phyloP scores from a whole-genome alignment of 2,797 vertebrate species.

The Carapus acus region DNA sequence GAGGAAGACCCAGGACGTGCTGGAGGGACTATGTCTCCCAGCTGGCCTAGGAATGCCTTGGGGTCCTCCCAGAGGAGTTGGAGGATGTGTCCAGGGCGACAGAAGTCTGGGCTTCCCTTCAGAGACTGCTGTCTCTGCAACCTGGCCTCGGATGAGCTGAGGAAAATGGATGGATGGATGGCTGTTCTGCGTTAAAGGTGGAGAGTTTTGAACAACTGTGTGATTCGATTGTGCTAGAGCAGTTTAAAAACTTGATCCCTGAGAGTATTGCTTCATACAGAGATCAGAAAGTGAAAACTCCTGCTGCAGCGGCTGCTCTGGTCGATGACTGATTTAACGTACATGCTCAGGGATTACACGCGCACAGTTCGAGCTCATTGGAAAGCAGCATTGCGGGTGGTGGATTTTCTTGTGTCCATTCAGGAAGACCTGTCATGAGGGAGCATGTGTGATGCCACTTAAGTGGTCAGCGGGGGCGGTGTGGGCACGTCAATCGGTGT shows the following conservation, averaged over 20 bases:
- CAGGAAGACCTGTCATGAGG: background rate
- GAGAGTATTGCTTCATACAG: background rate
- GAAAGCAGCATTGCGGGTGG: background rate
- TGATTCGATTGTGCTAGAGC: slow-evolving; percentile 2
- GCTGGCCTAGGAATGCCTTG: too few relatives aligned
- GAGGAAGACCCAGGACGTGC: too few relatives aligned
- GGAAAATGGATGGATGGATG: too few relatives aligned
- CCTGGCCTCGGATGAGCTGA: too few relatives aligned
- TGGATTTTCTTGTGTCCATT: background rate
- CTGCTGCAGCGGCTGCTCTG: background rate
- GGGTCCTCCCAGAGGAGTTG: too few relatives aligned
- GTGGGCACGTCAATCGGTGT: background rate
- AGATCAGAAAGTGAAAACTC: background rate
- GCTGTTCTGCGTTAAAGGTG: too few relatives aligned
- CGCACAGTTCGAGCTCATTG: background rate
- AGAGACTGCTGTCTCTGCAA: too few relatives aligned
- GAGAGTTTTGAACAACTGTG: background rate
- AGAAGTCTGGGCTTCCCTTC: too few relatives aligned
- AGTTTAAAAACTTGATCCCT: background rate
- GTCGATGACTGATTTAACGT: slow-evolving; percentile 1
- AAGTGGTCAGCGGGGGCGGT: background rate
- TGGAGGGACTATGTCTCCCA: too few relatives aligned
- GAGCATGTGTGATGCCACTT: too few relatives aligned
- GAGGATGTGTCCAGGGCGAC: too few relatives aligned
- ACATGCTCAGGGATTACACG: background rate